These are phyloP conservation scores for Gobiocypris rarus DNA, from an alignment of 2,113 vertebrate species.

Conservation along the genomic window DNA sequence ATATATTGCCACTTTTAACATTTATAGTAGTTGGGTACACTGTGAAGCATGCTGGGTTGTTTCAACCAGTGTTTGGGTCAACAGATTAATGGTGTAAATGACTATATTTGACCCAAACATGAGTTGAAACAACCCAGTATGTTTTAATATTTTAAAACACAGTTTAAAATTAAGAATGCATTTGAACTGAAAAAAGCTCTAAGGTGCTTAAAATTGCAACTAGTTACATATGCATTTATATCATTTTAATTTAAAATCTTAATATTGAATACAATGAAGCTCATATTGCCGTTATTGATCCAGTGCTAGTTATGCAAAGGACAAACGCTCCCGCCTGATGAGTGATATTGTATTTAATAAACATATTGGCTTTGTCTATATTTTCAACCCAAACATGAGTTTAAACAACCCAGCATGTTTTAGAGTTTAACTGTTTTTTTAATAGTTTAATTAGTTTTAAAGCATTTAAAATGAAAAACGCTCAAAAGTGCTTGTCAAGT, in stretches of 20 bases:
- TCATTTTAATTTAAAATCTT: background rate
- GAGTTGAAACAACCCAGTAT: too few species aligned
- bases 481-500: background rate
- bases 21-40: background rate
- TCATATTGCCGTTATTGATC: background rate
- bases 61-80: too few species aligned
- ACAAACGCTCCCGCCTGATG: background rate
- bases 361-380: too few species aligned
- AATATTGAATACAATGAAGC: background rate
- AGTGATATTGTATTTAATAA: background rate
- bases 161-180: background rate
- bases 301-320: background rate
- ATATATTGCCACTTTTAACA: background rate
- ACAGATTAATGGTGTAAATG: too few species aligned
- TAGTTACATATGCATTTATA: background rate
- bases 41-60: too few species aligned
- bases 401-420: too few species aligned
- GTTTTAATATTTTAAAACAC: too few species aligned
- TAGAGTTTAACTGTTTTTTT: too few species aligned
- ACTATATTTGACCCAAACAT: too few species aligned
- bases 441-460: too few species aligned
- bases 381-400: too few species aligned
- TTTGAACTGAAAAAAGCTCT: background rate
- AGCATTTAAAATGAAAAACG: too few species aligned
- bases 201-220: background rate